Evolutionary conservation across 2,797 vertebrate genomes (phyloP), one percentile per base, ranked within the genome.

Genomic region (Sebastes minor): DNA sequence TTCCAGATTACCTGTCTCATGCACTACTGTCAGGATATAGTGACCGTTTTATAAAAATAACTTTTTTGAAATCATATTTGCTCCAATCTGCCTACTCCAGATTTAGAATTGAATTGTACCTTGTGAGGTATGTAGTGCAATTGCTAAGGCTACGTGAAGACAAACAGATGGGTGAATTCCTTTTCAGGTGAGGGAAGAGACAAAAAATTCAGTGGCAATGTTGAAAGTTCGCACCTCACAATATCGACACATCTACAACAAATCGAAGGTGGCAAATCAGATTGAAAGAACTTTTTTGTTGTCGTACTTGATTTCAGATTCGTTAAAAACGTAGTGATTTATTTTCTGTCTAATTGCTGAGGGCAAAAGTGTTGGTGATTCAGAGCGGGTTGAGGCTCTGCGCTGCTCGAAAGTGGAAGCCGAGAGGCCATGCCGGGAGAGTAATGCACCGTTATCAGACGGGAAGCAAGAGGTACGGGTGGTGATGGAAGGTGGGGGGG

Each of bases 391-490:
- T 3, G 9, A 64, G 57, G 6, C 55, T 55, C n/a, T 12, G 5
- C 55, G 52, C 74, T 55, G 62, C 22, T 78, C 46, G 14, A 16
- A 68, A 9, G 27, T 30, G 32, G 71, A 66, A 83, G 32, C 70
- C 12, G 1, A 61, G 72, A 72, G 57, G 62, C 74, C 55, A 20
- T 56, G 65, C 69, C 81, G 72, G 18, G 28, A 62, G 57, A 67
- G 77, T 28, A 67, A 32, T 46, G 78, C 55, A 23, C 52, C 60
- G 66, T 85, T 82, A 84, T 91, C 80, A 71, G 76, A 59, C 18
- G 27, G 82, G 76, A 87, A 74, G 68, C 10, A n/a, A 78, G 55
- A 76, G 57, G 69, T 68, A 53, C 10, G 32, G 72, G 70, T 71
- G 66, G 66, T 68, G 83, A 78, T 71, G 53, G 83, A 69, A 35